Base-by-base conservation (phyloP, 2,113 vertebrate species). In the Xenopus laevis region DNA sequence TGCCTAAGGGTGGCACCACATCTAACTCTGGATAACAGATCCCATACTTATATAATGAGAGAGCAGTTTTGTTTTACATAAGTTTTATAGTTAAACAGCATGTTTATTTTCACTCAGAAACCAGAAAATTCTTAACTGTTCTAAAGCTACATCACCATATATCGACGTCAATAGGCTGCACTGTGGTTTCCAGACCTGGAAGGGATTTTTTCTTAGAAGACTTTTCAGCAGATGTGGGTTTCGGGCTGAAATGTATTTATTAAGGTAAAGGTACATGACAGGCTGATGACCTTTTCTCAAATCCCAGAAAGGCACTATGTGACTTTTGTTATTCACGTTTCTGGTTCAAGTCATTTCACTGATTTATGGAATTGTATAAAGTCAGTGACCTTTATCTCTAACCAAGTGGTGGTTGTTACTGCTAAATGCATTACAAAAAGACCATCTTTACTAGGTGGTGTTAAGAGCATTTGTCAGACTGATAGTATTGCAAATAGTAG, bases 341-440 rank as follows among this genome's bases (percentile, higher is more conserved):
- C 71, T 81, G 77, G 67, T 84, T 79, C 57, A 66, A 59, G 71
- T 66, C 21, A 63, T 71, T 74, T 61, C 79, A 53, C 59, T 65
- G 20, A 58, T 72, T 77, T 81, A 69, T 2, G 78, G 72, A 81
- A 83, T 76, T 52, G 79, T 85, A 85, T 84, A 68, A 85, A 79
- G 79, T 74, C 81, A 77, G 18, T 84, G 79, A 84, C 79, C 81
- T 87, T 90, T 85, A 21, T 47, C 77, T 86, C 81, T 82, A 86
- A 77, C 53, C 72, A 45, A 40, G 44, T 45, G 23, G 13, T 7
- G 11, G 12, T 67, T 11, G 40, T 13, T 50, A 50, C 11, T 10
- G 7, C 45, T 20, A 20, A 50, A 30, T 45, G 17, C 17, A 13
- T n/a, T 55, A n/a, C 17, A 21, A 52, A 21, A 21, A 21, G 45